Evolutionary conservation across 2,113 vertebrate genomes (phyloP), one percentile per base, ranked within the genome.

Genomic region (Larimichthys polyactis): DNA sequence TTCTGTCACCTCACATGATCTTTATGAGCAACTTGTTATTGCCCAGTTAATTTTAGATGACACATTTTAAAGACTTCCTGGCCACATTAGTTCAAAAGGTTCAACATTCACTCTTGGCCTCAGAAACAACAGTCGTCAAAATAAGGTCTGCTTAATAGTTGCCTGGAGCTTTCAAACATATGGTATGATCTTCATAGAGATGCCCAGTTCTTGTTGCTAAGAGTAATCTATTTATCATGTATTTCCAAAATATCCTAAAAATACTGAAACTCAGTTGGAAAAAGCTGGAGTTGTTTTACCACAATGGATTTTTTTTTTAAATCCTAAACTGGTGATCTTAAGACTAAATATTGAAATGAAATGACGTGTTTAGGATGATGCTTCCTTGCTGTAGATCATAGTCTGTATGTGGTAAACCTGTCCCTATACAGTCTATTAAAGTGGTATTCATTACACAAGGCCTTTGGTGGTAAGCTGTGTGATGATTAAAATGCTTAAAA

Each of bases 401-500:
- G 6, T 24, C 20, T 66, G 43, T 24, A 10, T 46, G 43, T 46
- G 40, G 62, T 65, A 24, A 8, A 24, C 44, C 2, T n/a, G 36
- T 43, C 20, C 9, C 36, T 9, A 43, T 62, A 29, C 4, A 7
- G 19, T 22, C 17, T 11, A 40, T 63, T 36, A 8, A n/a, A 40
- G 32, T 43, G 20, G 0, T 57, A 51, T 60, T 40, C 29, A 51
- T 40, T 52, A 29, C 46, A 55, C n/a, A 69, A 40, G 40, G n/a
- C 32, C 7, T 63, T 46, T 57, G 14, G 7, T 44, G 29, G 40
- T n/a, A 68, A 68, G 7, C 36, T 40, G 32, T 8, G 32, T 36
- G 32, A 68, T 58, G 36, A 52, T 59, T 58, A 51, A 75, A 75
- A 63, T 44, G 4, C 36, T 64, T n/a, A 73, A 3, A 5, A 70